Conservation (phyloP, 2,113 vertebrate genomes). For the Macrotus californicus region DNA sequence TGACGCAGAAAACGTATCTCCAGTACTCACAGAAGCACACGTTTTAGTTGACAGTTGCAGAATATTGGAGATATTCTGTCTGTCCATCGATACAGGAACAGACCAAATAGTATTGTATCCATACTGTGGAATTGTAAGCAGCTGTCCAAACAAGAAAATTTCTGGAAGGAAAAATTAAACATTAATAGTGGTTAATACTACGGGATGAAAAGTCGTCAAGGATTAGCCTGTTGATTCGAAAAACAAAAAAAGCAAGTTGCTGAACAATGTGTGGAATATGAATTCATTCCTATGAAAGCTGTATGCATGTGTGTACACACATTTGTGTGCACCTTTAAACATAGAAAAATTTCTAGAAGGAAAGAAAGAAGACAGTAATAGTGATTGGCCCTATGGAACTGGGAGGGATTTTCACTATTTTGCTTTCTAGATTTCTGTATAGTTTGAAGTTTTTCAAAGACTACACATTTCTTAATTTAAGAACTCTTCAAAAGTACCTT, state of each 20-base stretch:
- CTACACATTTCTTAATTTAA: not conserved
- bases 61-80: not conserved
- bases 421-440: not conserved
- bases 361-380: not conserved
- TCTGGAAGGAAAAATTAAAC: not conserved
- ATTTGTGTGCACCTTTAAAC: not conserved
- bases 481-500: not conserved
- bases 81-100: not conserved
- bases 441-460: not conserved
- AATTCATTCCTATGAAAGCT: not conserved
- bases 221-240: not conserved
- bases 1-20: not conserved
- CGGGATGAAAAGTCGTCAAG: not conserved
- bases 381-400: not conserved
- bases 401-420: not conserved
- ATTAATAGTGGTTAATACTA: not conserved
- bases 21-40: not conserved
- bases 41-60: not conserved
- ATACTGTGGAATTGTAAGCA: too few species aligned
- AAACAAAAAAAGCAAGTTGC: not conserved
- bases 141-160: not conserved
- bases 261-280: not conserved
- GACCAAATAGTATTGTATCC: not conserved
- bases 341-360: not conserved
- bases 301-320: not conserved